These are phyloP conservation scores for Heteronetta atricapilla DNA, from an alignment of 2,113 vertebrate species.

Conservation along the genomic window DNA sequence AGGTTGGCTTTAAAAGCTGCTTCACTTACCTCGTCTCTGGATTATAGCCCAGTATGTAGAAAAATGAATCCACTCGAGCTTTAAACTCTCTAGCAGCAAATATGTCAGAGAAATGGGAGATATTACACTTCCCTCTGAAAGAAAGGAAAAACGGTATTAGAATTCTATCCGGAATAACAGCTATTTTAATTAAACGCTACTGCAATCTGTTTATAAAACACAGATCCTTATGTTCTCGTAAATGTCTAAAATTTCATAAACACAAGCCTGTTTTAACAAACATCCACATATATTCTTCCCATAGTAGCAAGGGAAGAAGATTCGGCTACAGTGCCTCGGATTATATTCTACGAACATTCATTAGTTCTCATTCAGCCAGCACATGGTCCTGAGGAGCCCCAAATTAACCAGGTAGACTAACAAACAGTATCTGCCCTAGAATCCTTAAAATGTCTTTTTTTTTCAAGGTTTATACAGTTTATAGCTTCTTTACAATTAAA, in stretches of 20 bases:
- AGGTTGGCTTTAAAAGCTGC: not conserved
- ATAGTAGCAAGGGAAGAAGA: not conserved
- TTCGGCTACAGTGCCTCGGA: not conserved
- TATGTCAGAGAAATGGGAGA: slow-evolving; percentile 99
- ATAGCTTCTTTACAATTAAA: not conserved
- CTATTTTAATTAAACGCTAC: not conserved
- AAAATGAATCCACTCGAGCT: slow-evolving; percentile 97
- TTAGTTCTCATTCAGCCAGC: not conserved
- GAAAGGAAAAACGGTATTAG: slow-evolving; percentile 55
- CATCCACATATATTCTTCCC: not conserved
- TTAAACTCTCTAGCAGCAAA: slow-evolving; percentile 99
- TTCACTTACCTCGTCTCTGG: slow-evolving; percentile 96
- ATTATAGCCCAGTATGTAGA: slow-evolving; percentile 99
- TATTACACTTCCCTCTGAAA: slow-evolving; percentile 97
- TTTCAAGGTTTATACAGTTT: not conserved
- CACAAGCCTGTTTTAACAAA: not conserved
- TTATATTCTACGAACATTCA: not conserved
- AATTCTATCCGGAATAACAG: not conserved
- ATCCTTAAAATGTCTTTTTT: not conserved
- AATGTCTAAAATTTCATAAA: not conserved
- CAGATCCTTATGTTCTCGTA: not conserved
- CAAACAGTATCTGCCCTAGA: not conserved
- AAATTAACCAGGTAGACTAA: not conserved
- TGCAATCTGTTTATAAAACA: not conserved
- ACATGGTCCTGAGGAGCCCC: not conserved